Evolutionary conservation across 2,888 invertebrate species (phyloP), one percentile per base, ranked within the genome.

Genomic region (Galerucella pusilla): DNA sequence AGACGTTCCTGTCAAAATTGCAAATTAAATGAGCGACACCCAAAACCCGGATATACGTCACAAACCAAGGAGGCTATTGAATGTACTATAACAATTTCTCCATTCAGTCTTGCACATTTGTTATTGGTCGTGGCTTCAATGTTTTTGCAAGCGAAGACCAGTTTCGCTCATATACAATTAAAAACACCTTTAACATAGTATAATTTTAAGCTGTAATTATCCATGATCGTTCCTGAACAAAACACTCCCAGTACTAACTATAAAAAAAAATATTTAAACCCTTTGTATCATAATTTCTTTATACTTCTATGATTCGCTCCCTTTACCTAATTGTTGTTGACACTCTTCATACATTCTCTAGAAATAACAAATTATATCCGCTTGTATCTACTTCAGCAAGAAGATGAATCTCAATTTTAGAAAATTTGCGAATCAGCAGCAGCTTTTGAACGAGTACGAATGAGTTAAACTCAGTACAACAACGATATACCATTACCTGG

Each of bases 361-460:
- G 45, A 20, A 71, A 57, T n/a, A 71, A 61, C 67, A 71, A 74
- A 74, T 71, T n/a, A n/a, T 63, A 74, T 71, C 9, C 42, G 52
- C n/a, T 9, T 14, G 71, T 46, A 74, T 74, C 70, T 67, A 67
- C 28, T 64, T 65, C 57, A 52, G 16, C 42, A 49, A 49, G 74
- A 49, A 66, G 42, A 66, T 70, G 66, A 60, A 70, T 74, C 70
- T 54, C 52, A 70, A 73, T 73, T 69, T 54, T 9, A 45, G 49
- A 35, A 20, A 45, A 49, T 52, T 52, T 52, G n/a, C n/a, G 3
- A 52, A 52, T 52, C 14, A 52, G n/a, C 12, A 49, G 4, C 4
- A 12, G 49, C 49, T 52, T 52, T 52, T 52, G 49, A 6, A 52
- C n/a, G n/a, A n/a, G 52, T n/a, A n/a, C n/a, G n/a, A 52, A 52